A percentile compares a stretch with the other conserved stretches of the same genome.
Conservation (phyloP, 2,797 vertebrate genomes). For the Pantherophis alleghaniensis region DNA sequence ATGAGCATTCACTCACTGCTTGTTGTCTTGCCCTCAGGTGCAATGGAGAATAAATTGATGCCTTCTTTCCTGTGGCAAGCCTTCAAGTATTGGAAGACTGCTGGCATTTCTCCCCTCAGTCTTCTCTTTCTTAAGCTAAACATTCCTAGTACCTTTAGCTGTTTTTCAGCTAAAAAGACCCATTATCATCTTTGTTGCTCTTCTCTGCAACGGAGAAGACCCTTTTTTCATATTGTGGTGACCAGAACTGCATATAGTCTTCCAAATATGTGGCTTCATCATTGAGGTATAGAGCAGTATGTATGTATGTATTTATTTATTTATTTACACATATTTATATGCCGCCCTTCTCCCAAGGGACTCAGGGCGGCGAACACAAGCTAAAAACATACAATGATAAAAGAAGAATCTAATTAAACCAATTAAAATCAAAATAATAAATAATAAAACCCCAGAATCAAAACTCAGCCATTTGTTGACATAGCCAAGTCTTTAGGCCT, state of each 20-base stretch:
- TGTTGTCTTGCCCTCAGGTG: background rate
- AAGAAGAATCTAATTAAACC: too few relatives aligned
- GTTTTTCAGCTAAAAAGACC: background rate
- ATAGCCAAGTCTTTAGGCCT: too few relatives aligned
- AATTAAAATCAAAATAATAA: too few relatives aligned
- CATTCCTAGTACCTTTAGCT: background rate
- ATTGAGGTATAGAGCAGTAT: background rate
- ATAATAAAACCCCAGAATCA: too few relatives aligned
- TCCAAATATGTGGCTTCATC: background rate
- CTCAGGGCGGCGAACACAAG: too few relatives aligned
- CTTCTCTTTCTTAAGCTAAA: background rate
- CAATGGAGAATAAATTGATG: background rate
- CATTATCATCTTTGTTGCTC: background rate
- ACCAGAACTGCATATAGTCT: background rate
- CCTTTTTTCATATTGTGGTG: background rate
- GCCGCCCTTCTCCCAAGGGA: too few relatives aligned
- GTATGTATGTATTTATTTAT: too few relatives aligned
- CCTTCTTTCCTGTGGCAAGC: background rate
- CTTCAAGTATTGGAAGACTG: background rate
- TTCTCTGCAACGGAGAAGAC: background rate
- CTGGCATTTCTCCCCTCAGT: background rate
- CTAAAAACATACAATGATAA: too few relatives aligned
- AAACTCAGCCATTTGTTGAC: too few relatives aligned
- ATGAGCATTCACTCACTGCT: background rate
- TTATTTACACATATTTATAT: too few relatives aligned